phyloP scores from a whole-genome alignment of 2,888 invertebrate species.

The Stenodera caucasica region DNA sequence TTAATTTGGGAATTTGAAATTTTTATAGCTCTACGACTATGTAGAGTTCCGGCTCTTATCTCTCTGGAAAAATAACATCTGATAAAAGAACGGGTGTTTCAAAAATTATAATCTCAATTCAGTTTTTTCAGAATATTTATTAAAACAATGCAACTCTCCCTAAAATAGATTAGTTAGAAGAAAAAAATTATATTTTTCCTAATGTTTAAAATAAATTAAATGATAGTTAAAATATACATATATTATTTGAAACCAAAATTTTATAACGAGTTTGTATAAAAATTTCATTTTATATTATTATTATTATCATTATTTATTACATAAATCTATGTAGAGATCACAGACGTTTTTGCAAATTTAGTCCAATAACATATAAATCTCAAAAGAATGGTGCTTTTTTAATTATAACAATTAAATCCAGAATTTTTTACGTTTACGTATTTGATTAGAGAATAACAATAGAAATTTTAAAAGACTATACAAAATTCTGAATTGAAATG shows the following conservation, averaged over 20 bases:
- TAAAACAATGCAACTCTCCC: constrained; percentile 7
- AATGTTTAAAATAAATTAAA: constrained; percentile 24
- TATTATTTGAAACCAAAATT: constrained; percentile 16
- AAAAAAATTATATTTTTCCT: background rate
- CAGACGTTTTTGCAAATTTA: constrained; percentile 22
- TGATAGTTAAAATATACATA: constrained; percentile 15
- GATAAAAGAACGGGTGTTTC: no score
- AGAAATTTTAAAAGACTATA: no score
- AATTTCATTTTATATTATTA: constrained; percentile 15
- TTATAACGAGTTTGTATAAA: constrained; percentile 23
- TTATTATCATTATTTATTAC: background rate
- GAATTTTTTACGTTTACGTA: no score
- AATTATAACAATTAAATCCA: no score
- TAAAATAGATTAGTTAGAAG: background rate
- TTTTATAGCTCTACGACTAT: no score
- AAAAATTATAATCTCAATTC: no score
- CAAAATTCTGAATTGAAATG: no score
- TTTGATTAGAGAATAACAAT: no score
- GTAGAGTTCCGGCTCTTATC: no score
- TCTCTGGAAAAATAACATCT: no score
- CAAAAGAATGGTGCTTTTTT: background rate
- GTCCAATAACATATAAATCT: constrained; percentile 9
- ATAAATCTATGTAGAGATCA: constrained; percentile 17
- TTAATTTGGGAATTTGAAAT: no score
- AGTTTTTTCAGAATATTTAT: background rate